Percentiles rank a stretch among this genome's conserved stretches.
phyloP scores from a whole-genome alignment of 2,797 vertebrate species.

The Picus viridis region DNA sequence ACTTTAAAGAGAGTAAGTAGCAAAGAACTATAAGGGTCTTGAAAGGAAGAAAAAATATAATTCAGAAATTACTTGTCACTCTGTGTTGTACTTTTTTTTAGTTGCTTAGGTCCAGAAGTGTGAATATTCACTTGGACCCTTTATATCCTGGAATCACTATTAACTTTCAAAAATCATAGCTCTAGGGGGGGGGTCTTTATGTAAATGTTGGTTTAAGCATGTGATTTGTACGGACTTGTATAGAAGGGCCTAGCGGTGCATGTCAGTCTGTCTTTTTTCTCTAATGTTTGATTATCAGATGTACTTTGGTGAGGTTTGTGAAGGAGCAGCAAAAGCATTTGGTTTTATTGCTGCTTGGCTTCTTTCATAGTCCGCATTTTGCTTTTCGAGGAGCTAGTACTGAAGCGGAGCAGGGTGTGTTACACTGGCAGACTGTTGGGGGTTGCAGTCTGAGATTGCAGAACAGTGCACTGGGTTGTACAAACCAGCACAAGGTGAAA shows the following conservation, averaged over 20 bases:
- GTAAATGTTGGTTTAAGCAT: neutral
- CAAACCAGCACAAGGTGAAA: neutral
- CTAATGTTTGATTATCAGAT: neutral
- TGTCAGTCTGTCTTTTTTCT: neutral
- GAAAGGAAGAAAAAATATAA: neutral
- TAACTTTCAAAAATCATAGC: neutral
- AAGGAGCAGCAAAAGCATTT: neutral
- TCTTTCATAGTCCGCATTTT: neutral
- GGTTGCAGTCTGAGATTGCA: neutral
- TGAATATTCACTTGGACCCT: neutral
- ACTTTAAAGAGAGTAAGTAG: neutral
- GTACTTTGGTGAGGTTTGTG: neutral
- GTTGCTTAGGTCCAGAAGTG: neutral
- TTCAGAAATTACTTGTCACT: neutral
- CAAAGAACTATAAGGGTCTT: neutral
- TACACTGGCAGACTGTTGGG: fast-evolving
- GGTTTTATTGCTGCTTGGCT: neutral
- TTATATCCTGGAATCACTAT: neutral
- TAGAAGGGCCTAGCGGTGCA: neutral
- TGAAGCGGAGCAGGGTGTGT: neutral
- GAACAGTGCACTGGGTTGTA: fast-evolving
- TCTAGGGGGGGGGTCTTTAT: neutral
- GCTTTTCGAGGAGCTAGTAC: neutral
- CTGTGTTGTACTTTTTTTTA: neutral
- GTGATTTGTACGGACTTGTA: neutral